Base-by-base conservation (phyloP, 2,888 invertebrate genomes). In the Ophion obscuratus region DNA sequence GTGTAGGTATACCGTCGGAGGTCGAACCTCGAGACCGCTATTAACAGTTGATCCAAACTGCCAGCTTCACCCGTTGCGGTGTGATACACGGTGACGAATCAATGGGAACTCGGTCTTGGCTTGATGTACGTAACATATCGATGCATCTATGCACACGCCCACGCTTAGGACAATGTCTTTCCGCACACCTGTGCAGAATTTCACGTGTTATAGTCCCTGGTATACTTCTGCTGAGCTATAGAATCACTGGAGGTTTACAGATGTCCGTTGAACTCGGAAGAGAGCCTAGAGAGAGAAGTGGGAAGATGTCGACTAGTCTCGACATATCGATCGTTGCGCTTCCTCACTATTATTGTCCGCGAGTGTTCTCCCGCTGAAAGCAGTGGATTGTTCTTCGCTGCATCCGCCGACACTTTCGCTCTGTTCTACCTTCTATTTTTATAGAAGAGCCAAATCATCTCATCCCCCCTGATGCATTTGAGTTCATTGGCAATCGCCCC, bases 221-320 rank as follows among this genome's bases (percentile, higher is more conserved):
- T 44, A 36, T 36, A 73, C 27, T 36, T 44, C 31, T 68, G 59
- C 78, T 70, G 64, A 40, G 53, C 57, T 62, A 81, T 83, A 70
- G 74, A 81, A 81, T 70, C 86, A 27, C 62, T 64, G 47, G 77
- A 77, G 74, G 83, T 86, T 83, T 83, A 86, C 83, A 81, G 81
- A 81, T 86, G 86, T 86, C 81, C 86, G 70, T 86, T 86, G 86
- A 86, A 86, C 86, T 81, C 86, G 83, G 59, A 76, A 81, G 83
- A 83, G 83, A 83, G 73, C 78, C 86, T 81, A 64, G 66, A 81
- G 83, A 83, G 73, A 71, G 73, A 64, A 24, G 44, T 62, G 31
- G 70, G 36, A 68, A 70, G 81, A 76, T 76, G 86, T 81, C 81
- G 81, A 83, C 83, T 81, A 77, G 84, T 81, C 84, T 83, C 83